Base-by-base conservation (phyloP, 2,888 invertebrate species). In the Leucozona laternaria region DNA sequence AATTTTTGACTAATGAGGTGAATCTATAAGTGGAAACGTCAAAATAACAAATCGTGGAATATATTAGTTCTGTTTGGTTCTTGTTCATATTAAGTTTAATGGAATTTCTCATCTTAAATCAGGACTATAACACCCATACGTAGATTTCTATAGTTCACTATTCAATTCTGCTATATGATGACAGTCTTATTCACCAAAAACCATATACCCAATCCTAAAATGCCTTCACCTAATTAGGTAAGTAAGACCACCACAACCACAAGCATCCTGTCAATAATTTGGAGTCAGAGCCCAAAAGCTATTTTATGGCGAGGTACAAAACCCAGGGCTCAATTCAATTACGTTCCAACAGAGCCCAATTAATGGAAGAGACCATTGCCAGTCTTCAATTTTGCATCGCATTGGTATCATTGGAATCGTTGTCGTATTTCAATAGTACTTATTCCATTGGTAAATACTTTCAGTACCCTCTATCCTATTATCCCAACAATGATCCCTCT, bases 401-500 rank as follows among this genome's bases (percentile, higher is more conserved):
- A 13, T 48, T 50, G 57, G 20, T 66, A 25, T 45, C 37, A 45
- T 68, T 58, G 43, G 45, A 43, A 58, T 71, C 17, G 20, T 72
- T 57, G 57, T 55, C 20, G 43, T 66, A 28, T 53, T 53, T 53
- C 53, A 25, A n/a, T 15, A 53, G 25, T 25, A 53, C 50, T 20
- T 50, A 22, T 20, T 50, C 4, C 50, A 15, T 25, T 25, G 15
- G 22, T 25, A 25, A n/a, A 53, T 53, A 28, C 15, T 7, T 53
- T 53, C n/a, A 22, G 22, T 20, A 20, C 11, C 6, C 15, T 6
- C n/a, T 28, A n/a, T 15, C 11, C 66, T 8, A 60, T 79, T 79
- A 79, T 84, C 84, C 58, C n/a, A 71, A 37, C 66, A 79, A 66
- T 75, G 75, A 79, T 79, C 62, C 73, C 79, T 75, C 83, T 71